Conservation (phyloP, 1,140 invertebrate species). For the Drosophila nasuta region DNA sequence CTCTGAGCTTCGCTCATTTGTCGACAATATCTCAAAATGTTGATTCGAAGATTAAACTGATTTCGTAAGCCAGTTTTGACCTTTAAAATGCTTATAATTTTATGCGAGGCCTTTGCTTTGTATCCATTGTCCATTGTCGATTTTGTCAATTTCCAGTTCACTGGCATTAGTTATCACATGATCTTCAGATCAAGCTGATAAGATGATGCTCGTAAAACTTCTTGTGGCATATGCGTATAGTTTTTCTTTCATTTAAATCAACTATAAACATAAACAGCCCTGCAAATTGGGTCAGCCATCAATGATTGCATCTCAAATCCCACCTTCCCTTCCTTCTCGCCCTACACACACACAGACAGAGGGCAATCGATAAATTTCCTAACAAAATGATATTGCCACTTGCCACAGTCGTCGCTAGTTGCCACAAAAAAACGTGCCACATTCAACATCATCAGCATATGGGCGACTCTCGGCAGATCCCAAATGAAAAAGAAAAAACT, state of each 20-base stretch:
- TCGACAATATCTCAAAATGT: constrained; percentile 45
- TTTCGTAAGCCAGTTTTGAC: constrained; percentile 53
- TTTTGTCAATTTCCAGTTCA: constrained; percentile 47
- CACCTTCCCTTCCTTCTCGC: background rate
- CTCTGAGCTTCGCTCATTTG: constrained; percentile 55
- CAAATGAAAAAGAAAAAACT: constrained; percentile 11
- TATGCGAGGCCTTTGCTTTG: constrained; percentile 69
- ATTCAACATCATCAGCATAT: constrained; percentile 73
- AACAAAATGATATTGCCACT: constrained; percentile 73
- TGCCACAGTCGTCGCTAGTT: constrained; percentile 39
- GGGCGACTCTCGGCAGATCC: constrained; percentile 56
- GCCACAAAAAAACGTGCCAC: constrained; percentile 60
- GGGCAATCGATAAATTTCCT: constrained; percentile 57
- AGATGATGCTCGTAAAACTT: constrained; percentile 52
- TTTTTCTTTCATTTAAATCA: constrained; percentile 32
- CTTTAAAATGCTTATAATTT: constrained; percentile 69
- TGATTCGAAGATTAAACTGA: constrained; percentile 46
- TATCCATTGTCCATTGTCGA: constrained; percentile 19
- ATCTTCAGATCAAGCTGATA: constrained; percentile 66
- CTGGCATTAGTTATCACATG: constrained; percentile 71
- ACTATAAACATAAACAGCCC: constrained; percentile 57
- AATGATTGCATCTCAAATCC: constrained; percentile 19
- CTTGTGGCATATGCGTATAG: constrained; percentile 33
- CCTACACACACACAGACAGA: background rate
- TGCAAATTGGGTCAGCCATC: constrained; percentile 68